A percentile compares a stretch with the other conserved stretches of the same genome.
Conservation (phyloP, 2,113 vertebrate species). For the Brachypteracias leptosomus region DNA sequence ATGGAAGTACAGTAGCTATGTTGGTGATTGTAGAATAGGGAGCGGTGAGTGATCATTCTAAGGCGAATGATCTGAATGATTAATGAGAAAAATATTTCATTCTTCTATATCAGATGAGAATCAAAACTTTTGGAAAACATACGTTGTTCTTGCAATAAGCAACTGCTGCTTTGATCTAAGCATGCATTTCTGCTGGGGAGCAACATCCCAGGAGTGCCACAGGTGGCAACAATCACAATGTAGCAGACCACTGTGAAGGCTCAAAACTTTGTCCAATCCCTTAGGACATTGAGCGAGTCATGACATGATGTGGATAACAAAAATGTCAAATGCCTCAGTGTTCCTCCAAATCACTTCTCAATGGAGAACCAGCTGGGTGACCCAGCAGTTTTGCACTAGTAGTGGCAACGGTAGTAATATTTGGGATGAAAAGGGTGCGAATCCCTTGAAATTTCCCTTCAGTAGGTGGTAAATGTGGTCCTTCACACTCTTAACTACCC, state of each 20-base stretch:
- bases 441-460: background rate
- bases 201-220: background rate
- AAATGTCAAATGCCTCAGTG: background rate
- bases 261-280: background rate
- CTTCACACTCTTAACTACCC: background rate
- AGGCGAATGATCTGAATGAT: background rate
- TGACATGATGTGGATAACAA: background rate
- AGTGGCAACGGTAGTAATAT: background rate
- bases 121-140: background rate
- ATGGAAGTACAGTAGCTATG: too few species aligned
- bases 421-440: background rate
- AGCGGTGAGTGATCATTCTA: background rate
- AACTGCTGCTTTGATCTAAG: background rate
- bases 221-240: background rate
- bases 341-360: background rate
- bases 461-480: background rate
- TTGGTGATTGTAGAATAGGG: background rate
- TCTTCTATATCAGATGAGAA: background rate
- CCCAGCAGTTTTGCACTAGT: background rate
- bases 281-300: background rate
- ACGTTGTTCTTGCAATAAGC: background rate
- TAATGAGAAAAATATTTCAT: background rate
- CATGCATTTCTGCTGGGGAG: background rate
- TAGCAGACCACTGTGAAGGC: background rate
- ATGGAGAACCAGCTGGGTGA: background rate